Percentiles rank a stretch among this genome's conserved stretches.
phyloP scores from a whole-genome alignment of 2,797 vertebrate genomes.

The Eleutherodactylus coqui region DNA sequence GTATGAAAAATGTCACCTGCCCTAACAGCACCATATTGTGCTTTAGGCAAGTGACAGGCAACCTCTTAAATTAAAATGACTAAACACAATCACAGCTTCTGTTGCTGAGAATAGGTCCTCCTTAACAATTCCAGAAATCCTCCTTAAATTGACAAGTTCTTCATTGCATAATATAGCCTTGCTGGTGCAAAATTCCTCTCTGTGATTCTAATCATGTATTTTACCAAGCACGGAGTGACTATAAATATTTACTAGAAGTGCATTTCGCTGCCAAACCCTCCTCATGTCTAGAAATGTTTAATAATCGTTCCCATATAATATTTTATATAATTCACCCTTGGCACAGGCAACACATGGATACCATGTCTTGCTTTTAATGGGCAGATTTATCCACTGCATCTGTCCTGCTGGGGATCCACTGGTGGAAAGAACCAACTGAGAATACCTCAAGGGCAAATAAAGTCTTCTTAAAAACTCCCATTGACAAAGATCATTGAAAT shows the following conservation, averaged over 20 bases:
- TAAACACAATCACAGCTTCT: too few species aligned
- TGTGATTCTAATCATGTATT: constrained; percentile 19
- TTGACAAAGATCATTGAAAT: constrained; percentile 24
- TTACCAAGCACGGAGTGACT: constrained; percentile 23
- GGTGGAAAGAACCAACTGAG: not conserved
- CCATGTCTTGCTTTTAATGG: not conserved
- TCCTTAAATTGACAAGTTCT: not conserved
- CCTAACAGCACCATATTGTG: too few species aligned
- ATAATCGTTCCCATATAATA: constrained; percentile 13
- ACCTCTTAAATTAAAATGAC: too few species aligned
- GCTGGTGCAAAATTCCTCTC: not conserved
- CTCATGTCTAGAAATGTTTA: constrained; percentile 22
- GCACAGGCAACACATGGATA: not conserved
- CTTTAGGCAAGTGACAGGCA: too few species aligned
- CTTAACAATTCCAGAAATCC: not conserved
- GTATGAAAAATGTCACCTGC: too few species aligned
- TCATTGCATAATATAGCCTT: too few species aligned
- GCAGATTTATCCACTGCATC: constrained; percentile 4
- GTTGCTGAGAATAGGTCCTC: too few species aligned
- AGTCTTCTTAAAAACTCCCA: constrained; percentile 32
- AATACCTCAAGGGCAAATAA: constrained; percentile 32
- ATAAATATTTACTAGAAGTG: constrained; percentile 21
- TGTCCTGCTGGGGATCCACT: not conserved
- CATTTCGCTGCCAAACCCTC: not conserved
- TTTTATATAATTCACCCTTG: not conserved